Evolutionary conservation across 1,140 invertebrate species (phyloP).

Genomic region (Saccostrea glomerata): DNA sequence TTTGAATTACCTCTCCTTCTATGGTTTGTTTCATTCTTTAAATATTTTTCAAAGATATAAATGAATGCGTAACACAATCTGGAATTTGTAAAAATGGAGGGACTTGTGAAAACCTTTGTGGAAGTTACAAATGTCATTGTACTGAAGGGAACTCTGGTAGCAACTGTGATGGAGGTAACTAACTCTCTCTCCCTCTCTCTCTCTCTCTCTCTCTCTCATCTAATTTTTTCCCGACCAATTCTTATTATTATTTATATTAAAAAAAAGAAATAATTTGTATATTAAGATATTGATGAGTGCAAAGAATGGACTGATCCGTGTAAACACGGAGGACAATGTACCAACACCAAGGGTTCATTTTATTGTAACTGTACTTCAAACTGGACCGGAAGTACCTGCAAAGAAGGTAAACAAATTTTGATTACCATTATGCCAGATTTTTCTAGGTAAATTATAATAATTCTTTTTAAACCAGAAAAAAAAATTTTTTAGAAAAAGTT

Average conservation of each 20-base stretch:
- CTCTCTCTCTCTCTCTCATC: too few species aligned
- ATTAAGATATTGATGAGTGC: background rate
- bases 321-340: conserved; percentile 91
- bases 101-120: conserved; percentile 29
- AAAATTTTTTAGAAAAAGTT: background rate
- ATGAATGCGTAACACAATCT: background rate
- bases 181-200: too few species aligned
- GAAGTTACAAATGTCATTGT: conserved; percentile 28
- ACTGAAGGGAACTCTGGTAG: conserved; percentile 22
- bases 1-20: background rate
- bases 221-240: too few species aligned
- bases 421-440: too few species aligned
- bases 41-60: background rate
- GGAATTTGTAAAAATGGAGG: conserved; percentile 41
- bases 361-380: conserved; percentile 62
- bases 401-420: conserved; percentile 78
- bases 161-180: conserved; percentile 30
- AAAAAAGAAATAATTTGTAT: background rate
- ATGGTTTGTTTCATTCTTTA: background rate
- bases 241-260: too few species aligned
- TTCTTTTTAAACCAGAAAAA: background rate
- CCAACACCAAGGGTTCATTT: conserved; percentile 89
- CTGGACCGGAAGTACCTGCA: conserved; percentile 86
- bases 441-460: too few species aligned
- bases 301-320: conserved; percentile 79